Percentiles rank a stretch among this genome's conserved stretches.
Conservation (phyloP, 2,113 vertebrate genomes). For the Chionodraco myersi region DNA sequence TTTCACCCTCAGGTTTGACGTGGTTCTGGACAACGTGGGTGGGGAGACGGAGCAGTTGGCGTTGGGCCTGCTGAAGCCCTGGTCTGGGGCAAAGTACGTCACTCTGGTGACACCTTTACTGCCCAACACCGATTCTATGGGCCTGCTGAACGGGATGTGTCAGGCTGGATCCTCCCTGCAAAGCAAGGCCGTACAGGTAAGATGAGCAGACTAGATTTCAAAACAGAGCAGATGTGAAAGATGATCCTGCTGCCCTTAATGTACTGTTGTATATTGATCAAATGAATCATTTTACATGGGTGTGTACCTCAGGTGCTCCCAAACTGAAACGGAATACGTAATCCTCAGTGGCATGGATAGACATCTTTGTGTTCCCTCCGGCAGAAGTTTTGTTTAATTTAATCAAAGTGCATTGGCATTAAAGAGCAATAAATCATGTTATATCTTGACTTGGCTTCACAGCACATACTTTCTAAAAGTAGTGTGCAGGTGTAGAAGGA, state of each 20-base stretch:
- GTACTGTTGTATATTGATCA: neutral
- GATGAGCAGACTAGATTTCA: neutral
- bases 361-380: neutral
- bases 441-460: slow-evolving; percentile 26
- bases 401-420: neutral
- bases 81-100: slow-evolving; percentile 92
- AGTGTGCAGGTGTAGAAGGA: neutral
- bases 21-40: slow-evolving; percentile 91
- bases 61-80: slow-evolving; percentile 88
- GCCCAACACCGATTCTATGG: slow-evolving; percentile 87
- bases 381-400: slow-evolving; percentile 17
- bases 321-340: slow-evolving; percentile 9
- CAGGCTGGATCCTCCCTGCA: slow-evolving; percentile 86
- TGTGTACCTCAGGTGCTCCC: slow-evolving; percentile 25
- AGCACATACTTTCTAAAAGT: slow-evolving; percentile 1
- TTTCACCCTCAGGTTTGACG: slow-evolving; percentile 80
- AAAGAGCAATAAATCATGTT: slow-evolving; percentile 11
- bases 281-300: slow-evolving; percentile 11
- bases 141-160: slow-evolving; percentile 88
- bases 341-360: slow-evolving; percentile 21
- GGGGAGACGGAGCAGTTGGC: slow-evolving; percentile 91
- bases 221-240: neutral
- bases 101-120: slow-evolving; percentile 93
- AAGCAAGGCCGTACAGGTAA: slow-evolving; percentile 89
- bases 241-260: neutral